Percentiles rank a stretch among this genome's conserved stretches.
These are phyloP conservation scores for Puffinus mauretanicus DNA, from an alignment of 2,113 vertebrate species.

Conservation along the genomic window DNA sequence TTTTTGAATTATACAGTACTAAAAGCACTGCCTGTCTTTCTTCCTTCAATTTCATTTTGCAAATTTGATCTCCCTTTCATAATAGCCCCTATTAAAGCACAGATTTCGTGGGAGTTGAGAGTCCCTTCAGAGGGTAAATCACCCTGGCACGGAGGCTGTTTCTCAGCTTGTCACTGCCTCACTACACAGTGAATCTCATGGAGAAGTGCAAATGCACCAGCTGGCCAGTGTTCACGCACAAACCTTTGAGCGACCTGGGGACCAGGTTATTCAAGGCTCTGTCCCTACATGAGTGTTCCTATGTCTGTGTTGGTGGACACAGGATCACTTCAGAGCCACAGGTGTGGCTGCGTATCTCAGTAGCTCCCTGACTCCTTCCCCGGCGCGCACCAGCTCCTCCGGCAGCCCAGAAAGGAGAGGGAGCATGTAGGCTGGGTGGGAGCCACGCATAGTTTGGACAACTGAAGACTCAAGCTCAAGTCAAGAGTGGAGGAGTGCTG, in stretches of 20 bases:
- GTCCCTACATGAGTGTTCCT: neutral
- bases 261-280: neutral
- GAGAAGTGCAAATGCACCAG: neutral
- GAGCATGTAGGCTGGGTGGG: accelerated
- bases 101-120: neutral
- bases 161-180: neutral
- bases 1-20: neutral
- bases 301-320: neutral
- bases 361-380: neutral
- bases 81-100: neutral
- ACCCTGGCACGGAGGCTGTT: neutral
- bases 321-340: neutral
- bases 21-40: neutral
- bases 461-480: neutral
- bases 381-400: accelerated
- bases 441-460: neutral
- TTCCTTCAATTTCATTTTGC: neutral
- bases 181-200: neutral
- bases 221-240: neutral
- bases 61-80: neutral
- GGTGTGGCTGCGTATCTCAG: neutral
- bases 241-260: neutral
- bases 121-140: neutral
- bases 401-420: neutral
- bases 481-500: neutral